Base-by-base conservation (phyloP, 2,888 invertebrate species). In the Platypus cylindrus region DNA sequence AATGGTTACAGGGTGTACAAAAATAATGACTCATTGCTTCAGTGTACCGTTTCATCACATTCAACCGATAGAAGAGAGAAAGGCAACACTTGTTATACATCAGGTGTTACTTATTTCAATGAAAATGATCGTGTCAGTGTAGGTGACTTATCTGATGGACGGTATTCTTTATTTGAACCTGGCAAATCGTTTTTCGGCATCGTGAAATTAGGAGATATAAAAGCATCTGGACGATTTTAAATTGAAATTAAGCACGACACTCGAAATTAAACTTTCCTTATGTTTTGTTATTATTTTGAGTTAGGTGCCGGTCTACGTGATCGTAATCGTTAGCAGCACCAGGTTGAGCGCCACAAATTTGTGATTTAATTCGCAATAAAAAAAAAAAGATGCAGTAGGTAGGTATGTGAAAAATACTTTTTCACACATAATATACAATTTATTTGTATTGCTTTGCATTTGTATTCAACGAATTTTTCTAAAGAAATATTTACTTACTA, bases 131-230 rank as follows among this genome's bases (percentile, higher is more conserved):
- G 63, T 13, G 61, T 86, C 9, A 71, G 74, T 3, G 60, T 86
- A 8, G 70, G 73, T 33, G 85, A 86, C 50, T 70, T 83, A 2
- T 73, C 73, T 11, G 72, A 75, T 9, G 69, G 72, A 30, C 61
- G 78, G 30, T 77, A 74, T 54, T 75, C 78, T 0, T 60, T 80
- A 29, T 78, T 81, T 64, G 72, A 78, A 49, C 68, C 71, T 1
- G 80, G 80, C 45, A 83, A 83, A 56, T 84, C 83, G 49, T 86
- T 83, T 65, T 83, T 85, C 48, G 86, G 85, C 20, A 66, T 82
- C n/a, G 68, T 82, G 33, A 82, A 79, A 59, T 60, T 81, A n/a
- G 75, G 73, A 11, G 75, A 76, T 46, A 40, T 56, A 17, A 59
- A 53, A 42, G 25, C 28, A 20, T 18, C n/a, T n/a, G n/a, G n/a